These are phyloP conservation scores for Trachelus tabidus DNA, from an alignment of 2,888 invertebrate genomes.

Conservation along the genomic window DNA sequence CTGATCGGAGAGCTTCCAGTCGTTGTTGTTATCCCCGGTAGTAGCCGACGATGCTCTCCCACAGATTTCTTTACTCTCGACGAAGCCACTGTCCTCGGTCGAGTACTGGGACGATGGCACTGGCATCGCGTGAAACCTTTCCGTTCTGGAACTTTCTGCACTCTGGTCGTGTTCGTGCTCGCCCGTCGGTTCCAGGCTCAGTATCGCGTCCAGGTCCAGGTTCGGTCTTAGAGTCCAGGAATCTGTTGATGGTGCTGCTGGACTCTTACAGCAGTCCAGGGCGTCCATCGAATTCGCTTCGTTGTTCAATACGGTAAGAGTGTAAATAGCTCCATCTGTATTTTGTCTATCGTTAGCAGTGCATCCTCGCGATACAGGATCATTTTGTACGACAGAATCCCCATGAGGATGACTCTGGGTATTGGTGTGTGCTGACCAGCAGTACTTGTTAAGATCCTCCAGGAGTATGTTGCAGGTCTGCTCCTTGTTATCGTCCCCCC, in stretches of 20 bases:
- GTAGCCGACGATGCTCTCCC: slow-evolving; percentile 45
- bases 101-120: slow-evolving; percentile 67
- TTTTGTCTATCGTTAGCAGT: slow-evolving; percentile 61
- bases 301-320: slow-evolving; percentile 86
- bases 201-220: slow-evolving; percentile 83
- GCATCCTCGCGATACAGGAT: slow-evolving; percentile 31
- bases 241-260: slow-evolving; percentile 71
- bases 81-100: slow-evolving; percentile 83
- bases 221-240: slow-evolving; percentile 76
- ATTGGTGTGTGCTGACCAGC: slow-evolving; percentile 70
- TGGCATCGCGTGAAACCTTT: slow-evolving; percentile 52
- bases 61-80: slow-evolving; percentile 72
- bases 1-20: slow-evolving; percentile 84
- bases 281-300: slow-evolving; percentile 67
- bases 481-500: slow-evolving; percentile 65
- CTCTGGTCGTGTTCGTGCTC: slow-evolving; percentile 70
- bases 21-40: slow-evolving; percentile 77
- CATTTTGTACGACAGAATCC: slow-evolving; percentile 63
- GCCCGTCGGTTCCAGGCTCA: slow-evolving; percentile 75
- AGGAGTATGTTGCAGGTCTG: slow-evolving; percentile 68
- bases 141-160: slow-evolving; percentile 68
- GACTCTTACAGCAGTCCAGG: slow-evolving; percentile 64
- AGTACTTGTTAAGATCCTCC: slow-evolving; percentile 87
- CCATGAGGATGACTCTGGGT: slow-evolving; percentile 74
- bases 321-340: slow-evolving; percentile 79